Evolutionary conservation across 2,113 vertebrate genomes (phyloP), one percentile per base, ranked within the genome.

Genomic region (Gila orcuttii): DNA sequence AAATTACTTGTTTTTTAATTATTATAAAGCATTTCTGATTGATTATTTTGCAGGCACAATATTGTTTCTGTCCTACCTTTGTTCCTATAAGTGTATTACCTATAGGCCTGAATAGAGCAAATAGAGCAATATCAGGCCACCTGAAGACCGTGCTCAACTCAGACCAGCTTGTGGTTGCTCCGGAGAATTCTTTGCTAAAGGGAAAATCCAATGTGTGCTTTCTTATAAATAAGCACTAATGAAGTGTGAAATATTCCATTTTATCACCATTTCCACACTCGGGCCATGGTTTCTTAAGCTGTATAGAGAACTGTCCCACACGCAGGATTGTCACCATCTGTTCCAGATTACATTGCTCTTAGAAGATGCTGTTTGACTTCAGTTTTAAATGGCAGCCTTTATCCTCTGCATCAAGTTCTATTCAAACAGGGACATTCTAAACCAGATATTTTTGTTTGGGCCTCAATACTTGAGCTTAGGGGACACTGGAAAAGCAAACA

Each of bases 391-490:
- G 91, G 88, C 89, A 88, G 87, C 88, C 85, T 92, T 92, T 89
- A 91, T 92, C 91, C 92, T 88, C 86, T 85, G 90, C 90, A 91
- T 94, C 91, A 92, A 89, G 86, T 92, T 94, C 91, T 90, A 93
- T 93, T 89, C 93, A 93, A 94, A 94, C 93, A 93, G 85, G 91
- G 91, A 92, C 86, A 87, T 92, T 89, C 90, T 91, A 93, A 93
- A 94, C 88, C 87, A 89, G 76, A 93, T 91, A 92, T 93, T 93
- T 92, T 91, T 87, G 83, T 71, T 87, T 87, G 88, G 88, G 88
- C 87, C 86, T 75, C 42, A 15, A 47, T 82, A 55, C 81, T 86
- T 86, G 89, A 86, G 81, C 83, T 86, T 87, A 85, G 64, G 75
- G 85, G 87, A 90, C 84, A 85, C 91, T 88, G 83, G 80, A 86